Conservation (phyloP, 2,888 invertebrate genomes). For the Aporophyla lueneburgensis region DNA sequence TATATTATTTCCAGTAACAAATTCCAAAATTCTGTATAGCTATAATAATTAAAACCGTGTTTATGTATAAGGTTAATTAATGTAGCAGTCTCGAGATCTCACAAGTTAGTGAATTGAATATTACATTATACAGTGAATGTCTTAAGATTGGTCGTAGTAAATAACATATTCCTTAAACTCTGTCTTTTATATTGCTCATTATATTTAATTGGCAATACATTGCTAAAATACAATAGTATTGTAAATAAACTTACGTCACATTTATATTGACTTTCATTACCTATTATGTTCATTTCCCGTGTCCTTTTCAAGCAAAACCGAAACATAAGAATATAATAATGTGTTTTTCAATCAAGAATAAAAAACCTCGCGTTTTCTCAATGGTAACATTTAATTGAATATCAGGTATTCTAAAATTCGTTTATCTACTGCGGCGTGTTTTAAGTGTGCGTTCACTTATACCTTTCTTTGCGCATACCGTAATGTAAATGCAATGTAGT, state of each 20-base stretch:
- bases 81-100: slow-evolving; percentile 54
- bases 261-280: slow-evolving; percentile 53
- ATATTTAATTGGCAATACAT: slow-evolving; percentile 38
- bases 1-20: slow-evolving; percentile 49
- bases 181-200: slow-evolving; percentile 50
- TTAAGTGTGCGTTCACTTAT: not conserved
- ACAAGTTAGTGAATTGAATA: slow-evolving; percentile 45
- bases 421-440: not conserved
- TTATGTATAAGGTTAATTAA: slow-evolving; percentile 43
- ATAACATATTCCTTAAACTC: slow-evolving; percentile 41
- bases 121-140: slow-evolving; percentile 41
- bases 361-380: too few relatives aligned
- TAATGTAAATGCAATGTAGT: not conserved
- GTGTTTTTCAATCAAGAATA: too few relatives aligned
- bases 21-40: slow-evolving; percentile 52
- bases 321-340: not conserved
- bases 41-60: slow-evolving; percentile 36
- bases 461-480: not conserved
- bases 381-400: not conserved
- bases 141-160: slow-evolving; percentile 32
- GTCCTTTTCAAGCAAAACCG: not conserved
- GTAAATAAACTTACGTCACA: slow-evolving; percentile 65
- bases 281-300: not conserved
- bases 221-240: slow-evolving; percentile 52
- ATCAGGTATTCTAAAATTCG: not conserved